Conservation (phyloP, 2,888 invertebrate species). For the Mesodorylaimus sp. region DNA sequence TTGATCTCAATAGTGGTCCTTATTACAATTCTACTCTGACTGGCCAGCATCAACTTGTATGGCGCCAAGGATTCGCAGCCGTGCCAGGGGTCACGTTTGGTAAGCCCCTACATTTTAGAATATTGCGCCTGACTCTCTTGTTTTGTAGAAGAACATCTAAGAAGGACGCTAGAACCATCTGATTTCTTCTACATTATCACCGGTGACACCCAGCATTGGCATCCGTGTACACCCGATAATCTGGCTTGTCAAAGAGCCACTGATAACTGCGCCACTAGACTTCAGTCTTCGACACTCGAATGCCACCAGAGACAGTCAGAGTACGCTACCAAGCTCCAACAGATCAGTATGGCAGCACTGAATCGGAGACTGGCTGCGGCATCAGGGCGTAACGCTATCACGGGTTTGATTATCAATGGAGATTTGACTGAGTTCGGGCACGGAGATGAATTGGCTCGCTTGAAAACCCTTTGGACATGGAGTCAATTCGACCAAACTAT, state of each 20-base stretch:
- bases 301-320: neutral
- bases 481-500: too few relatives aligned
- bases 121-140: neutral
- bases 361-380: neutral
- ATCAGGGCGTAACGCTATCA: neutral
- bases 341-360: neutral
- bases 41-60: too few relatives aligned
- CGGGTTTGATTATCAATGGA: constrained; percentile 21
- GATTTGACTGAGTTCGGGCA: constrained; percentile 28
- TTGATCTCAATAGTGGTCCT: too few relatives aligned
- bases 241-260: neutral
- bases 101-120: neutral
- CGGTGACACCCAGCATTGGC: constrained; percentile 7
- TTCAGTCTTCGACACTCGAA: neutral
- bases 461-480: neutral
- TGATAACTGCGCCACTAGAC: too few relatives aligned
- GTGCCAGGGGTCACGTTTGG: too few relatives aligned
- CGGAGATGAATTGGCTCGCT: constrained; percentile 7
- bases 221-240: constrained; percentile 4
- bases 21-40: too few relatives aligned
- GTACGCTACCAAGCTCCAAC: neutral
- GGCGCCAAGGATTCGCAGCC: too few relatives aligned
- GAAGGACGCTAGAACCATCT: neutral
- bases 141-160: neutral
- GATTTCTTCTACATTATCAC: neutral